These are phyloP conservation scores for Chironomus tentans DNA, from an alignment of 2,888 invertebrate species.

Conservation along the genomic window DNA sequence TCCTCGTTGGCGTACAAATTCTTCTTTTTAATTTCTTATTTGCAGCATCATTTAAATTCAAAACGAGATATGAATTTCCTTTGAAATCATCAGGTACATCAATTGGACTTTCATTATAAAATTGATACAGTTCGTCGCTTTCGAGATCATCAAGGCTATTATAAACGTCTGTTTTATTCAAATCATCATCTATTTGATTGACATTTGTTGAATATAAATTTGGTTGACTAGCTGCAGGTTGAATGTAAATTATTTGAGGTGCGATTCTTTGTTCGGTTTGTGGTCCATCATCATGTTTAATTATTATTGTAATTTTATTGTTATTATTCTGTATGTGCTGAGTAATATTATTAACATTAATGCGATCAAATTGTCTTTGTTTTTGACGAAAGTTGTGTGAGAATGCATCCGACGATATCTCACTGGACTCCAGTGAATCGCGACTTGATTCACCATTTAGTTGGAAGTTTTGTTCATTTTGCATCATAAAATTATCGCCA, in stretches of 20 bases:
- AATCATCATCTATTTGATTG: not conserved
- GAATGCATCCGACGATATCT: not conserved
- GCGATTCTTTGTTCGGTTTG: not conserved
- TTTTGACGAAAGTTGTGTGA: not conserved
- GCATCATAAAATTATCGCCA: conserved; percentile 12
- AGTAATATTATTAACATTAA: conserved; percentile 8
- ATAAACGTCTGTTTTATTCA: not conserved
- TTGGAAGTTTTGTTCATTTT: not conserved
- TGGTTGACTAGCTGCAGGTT: conserved; percentile 21
- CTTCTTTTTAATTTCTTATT: conserved; percentile 5
- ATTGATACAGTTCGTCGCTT: conserved; percentile 17
- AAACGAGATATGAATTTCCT: conserved; percentile 20
- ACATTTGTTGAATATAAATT: not conserved
- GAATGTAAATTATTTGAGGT: conserved; percentile 21
- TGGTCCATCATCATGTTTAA: conserved; percentile 14
- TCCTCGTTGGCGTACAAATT: conserved; percentile 19
- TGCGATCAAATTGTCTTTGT: not conserved
- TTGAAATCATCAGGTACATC: conserved; percentile 30
- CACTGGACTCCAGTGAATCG: conserved; percentile 15
- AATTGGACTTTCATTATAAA: conserved; percentile 29
- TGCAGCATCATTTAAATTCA: conserved; percentile 8
- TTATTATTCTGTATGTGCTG: conserved; percentile 17
- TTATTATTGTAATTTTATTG: conserved; percentile 21
- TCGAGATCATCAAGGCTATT: conserved; percentile 25
- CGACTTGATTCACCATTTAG: not conserved